Conservation (phyloP, 2,888 invertebrate genomes). For the Macrophya alboannulata region DNA sequence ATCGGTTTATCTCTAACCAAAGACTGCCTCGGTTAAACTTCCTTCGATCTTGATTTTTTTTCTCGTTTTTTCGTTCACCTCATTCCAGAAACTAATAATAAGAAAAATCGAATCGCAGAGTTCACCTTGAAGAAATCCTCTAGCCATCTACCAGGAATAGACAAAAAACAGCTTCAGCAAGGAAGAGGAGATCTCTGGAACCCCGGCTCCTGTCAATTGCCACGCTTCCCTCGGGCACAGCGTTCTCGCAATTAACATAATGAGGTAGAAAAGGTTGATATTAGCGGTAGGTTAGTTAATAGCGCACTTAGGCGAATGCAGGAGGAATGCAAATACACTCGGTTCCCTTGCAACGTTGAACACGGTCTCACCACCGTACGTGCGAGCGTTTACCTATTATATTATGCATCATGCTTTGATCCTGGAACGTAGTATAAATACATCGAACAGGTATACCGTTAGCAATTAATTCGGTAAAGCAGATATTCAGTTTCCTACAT, state of each 20-base stretch:
- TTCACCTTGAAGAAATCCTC: background rate
- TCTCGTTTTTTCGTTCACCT: background rate
- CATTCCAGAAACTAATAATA: background rate
- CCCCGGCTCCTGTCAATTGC: constrained; percentile 25
- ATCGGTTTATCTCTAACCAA: background rate
- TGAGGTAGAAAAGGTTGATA: constrained; percentile 73
- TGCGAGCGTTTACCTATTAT: background rate
- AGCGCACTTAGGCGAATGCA: constrained; percentile 69
- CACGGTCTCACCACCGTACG: background rate
- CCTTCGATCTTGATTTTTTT: background rate
- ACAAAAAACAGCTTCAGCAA: constrained; percentile 57
- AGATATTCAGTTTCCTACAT: background rate
- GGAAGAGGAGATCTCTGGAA: constrained; percentile 8
- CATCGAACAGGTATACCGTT: constrained; percentile 3
- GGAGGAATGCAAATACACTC: constrained; percentile 70
- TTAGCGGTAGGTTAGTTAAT: constrained; percentile 75
- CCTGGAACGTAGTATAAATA: background rate
- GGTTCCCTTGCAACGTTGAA: constrained; percentile 59
- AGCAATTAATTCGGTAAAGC: background rate
- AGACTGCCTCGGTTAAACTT: background rate
- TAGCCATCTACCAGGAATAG: background rate
- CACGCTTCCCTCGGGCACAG: constrained; percentile 21
- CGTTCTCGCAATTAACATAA: constrained; percentile 74
- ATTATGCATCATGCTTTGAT: constrained; percentile 8
- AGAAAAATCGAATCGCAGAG: background rate